Evolutionary conservation across 2,888 invertebrate genomes (phyloP).

Genomic region (Julus scandinavius): DNA sequence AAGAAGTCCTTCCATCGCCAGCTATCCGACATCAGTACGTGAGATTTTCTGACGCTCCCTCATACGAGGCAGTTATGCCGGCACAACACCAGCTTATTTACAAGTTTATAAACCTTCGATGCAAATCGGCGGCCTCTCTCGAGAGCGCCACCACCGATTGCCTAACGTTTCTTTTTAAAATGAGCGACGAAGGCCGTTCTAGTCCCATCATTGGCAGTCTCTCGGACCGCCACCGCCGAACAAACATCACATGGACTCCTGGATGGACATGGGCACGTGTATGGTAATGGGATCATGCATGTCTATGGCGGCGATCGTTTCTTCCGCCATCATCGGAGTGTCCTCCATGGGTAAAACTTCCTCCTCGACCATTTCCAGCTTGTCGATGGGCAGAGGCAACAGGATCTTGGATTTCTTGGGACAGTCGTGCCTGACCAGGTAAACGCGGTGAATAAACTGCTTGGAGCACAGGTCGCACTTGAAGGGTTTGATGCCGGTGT

Average conservation of each 20-base stretch:
- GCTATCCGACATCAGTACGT: no score
- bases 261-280: background rate
- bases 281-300: background rate
- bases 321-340: background rate
- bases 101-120: background rate
- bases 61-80: no score
- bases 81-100: background rate
- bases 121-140: background rate
- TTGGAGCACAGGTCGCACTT: slow-evolving; percentile 54
- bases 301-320: background rate
- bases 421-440: slow-evolving; percentile 58
- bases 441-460: slow-evolving; percentile 56
- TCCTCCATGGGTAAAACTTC: background rate
- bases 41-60: no score
- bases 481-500: slow-evolving; percentile 54
- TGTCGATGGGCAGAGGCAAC: background rate
- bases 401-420: background rate
- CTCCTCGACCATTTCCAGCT: background rate
- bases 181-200: background rate
- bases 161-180: background rate
- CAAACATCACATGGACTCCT: background rate
- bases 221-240: background rate
- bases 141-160: background rate
- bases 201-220: background rate
- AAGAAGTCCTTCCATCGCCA: no score